Evolutionary conservation across 1,140 invertebrate genomes (phyloP), one percentile per base, ranked within the genome.

Genomic region (Microplitis demolitor): DNA sequence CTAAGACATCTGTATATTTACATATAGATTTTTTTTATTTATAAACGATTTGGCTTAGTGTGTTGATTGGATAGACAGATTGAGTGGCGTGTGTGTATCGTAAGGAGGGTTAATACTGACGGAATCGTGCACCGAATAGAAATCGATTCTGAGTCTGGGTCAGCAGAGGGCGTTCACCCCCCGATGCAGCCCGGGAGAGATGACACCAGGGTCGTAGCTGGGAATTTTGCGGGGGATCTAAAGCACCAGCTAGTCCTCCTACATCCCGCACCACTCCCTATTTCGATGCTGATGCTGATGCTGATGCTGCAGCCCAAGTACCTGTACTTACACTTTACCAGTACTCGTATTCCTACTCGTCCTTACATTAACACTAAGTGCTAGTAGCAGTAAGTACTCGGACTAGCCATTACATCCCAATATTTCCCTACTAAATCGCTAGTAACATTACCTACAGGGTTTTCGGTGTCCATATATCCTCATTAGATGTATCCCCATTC

Each of bases 141-240:
- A 81, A 86, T 86, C 84, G 84, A 86, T 86, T 84, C 81, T 75
- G 84, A 86, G 84, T 86, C 84, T 86, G 84, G 84, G 84, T 86
- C 84, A 86, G 81, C 76, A 78, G 77, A 82, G 84, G 83, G 81
- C 84, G 82, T 86, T 86, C 83, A 85, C 81, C 84, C 39, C 83
- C 80, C 75, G 78, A 78, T 86, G 84, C 84, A 86, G 84, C 84
- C 84, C 84, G 84, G 84, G 84, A 86, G 83, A 84, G 45, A 71
- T 64, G 53, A 53, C 77, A 74, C 80, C 83, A 82, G 82, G 82
- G 83, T 84, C 79, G 84, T 84, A 84, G 83, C 83, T 83, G 76
- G 79, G 31, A 14, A 81, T 83, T 82, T 77, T 68, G 71, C 56
- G 69, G 78, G 74, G 69, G 74, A 72, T 75, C 35, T 66, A 72